Evolutionary conservation across 2,888 invertebrate genomes (phyloP).

Genomic region (Callyntrura guangdongensis): DNA sequence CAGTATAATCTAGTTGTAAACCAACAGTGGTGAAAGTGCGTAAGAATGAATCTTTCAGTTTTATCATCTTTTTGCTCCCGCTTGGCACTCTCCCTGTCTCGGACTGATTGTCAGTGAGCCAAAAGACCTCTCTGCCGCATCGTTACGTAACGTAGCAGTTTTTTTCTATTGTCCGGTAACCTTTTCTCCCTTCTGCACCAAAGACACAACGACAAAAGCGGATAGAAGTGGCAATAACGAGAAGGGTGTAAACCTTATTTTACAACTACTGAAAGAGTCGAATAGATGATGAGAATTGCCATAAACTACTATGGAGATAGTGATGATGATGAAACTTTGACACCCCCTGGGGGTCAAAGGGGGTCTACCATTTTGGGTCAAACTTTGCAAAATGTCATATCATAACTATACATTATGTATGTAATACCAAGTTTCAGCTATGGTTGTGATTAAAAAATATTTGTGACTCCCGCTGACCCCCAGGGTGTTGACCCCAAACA

Average conservation of each 20-base stretch:
- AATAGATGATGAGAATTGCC: too few relatives aligned
- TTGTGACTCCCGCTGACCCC: too few relatives aligned
- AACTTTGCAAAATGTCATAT: background rate
- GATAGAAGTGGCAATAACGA: background rate
- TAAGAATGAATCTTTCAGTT: too few relatives aligned
- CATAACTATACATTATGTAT: background rate
- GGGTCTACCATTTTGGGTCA: background rate
- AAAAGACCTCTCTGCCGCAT: background rate
- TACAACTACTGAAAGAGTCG: too few relatives aligned
- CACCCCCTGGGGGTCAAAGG: background rate
- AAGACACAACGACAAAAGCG: background rate
- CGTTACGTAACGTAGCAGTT: too few relatives aligned
- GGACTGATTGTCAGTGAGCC: background rate
- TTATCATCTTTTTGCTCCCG: slow-evolving; percentile 34
- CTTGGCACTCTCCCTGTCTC: too few relatives aligned
- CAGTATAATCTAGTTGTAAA: slow-evolving; percentile 9
- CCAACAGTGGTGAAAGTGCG: background rate
- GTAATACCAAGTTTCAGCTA: too few relatives aligned
- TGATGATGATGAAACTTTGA: too few relatives aligned
- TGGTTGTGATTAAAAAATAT: too few relatives aligned
- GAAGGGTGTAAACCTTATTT: too few relatives aligned
- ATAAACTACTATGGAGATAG: too few relatives aligned
- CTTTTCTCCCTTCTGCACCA: background rate
- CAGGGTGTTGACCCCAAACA: too few relatives aligned
- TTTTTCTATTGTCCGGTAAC: background rate